Evolutionary conservation across 2,113 vertebrate genomes (phyloP).

Genomic region (Hoplias malabaricus): DNA sequence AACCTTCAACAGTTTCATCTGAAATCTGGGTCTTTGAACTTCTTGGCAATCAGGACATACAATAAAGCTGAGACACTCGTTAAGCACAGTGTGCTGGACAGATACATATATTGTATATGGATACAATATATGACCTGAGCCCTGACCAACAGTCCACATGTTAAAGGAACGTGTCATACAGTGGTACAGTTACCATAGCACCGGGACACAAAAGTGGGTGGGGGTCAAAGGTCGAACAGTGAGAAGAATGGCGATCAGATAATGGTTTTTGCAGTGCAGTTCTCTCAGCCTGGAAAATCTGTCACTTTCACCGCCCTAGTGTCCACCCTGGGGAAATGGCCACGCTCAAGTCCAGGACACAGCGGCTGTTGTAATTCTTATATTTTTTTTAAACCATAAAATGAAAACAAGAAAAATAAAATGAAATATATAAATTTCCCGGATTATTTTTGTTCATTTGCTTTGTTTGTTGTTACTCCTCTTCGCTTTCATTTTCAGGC

Average conservation of each 20-base stretch:
- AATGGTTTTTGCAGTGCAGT: background rate
- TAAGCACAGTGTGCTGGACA: conserved; percentile 3
- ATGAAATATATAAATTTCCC: conserved; percentile 75
- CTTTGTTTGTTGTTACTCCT: conserved; percentile 77
- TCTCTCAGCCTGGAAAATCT: background rate
- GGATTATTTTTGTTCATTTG: conserved; percentile 50
- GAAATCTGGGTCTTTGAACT: no score
- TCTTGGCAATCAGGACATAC: background rate
- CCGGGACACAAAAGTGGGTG: background rate
- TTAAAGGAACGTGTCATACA: background rate
- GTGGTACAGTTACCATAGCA: background rate
- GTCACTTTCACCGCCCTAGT: conserved; percentile 20
- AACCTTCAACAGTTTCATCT: no score
- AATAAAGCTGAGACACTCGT: background rate
- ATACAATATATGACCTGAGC: conserved; percentile 16
- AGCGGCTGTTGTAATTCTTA: conserved; percentile 34
- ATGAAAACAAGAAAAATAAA: conserved; percentile 78
- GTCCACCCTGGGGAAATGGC: background rate
- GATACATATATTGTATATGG: conserved; percentile 4
- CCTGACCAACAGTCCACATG: background rate
- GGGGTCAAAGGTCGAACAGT: conserved; percentile 2
- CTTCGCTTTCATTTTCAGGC: conserved; percentile 91
- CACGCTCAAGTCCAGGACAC: conserved; percentile 28
- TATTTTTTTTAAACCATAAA: conserved; percentile 69
- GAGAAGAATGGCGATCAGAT: background rate